Evolutionary conservation across 2,113 vertebrate genomes (phyloP), one percentile per base, ranked within the genome.

Genomic region (Leptobrachium leishanense): DNA sequence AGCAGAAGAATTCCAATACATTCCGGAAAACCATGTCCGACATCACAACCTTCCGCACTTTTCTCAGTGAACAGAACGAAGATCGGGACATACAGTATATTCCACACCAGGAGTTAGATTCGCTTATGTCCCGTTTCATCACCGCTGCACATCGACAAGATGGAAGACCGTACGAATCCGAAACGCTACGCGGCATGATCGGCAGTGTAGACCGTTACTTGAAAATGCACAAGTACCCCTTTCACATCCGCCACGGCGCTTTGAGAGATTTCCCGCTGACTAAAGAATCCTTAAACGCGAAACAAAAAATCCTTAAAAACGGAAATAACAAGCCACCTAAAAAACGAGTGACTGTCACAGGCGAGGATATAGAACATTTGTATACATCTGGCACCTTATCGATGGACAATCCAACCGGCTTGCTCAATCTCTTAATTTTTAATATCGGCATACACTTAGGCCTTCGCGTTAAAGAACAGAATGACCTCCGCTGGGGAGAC

Each of bases 401-500:
- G 2, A 41, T 79, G 3, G 68, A 79, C 8, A 79, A 79, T 10
- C 77, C 77, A 1, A 65, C 77, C 2, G 72, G 77, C 44, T 72
- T 79, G 59, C 44, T 79, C 0, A 79, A 79, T 44, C 20, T 79
- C 13, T 44, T 79, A 2, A 65, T 79, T 62, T 79, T 79, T 50
- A 79, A 79, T 15, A 79, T 72, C 15, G 77, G 77, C 2, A 79
- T 79, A 11, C 77, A 79, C 40, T 79, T 79, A 54, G 77, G 59
- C 2, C 50, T 79, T 13, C 68, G 77, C 12, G 72, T 68, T n/a
- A 79, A 79, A 39, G 77, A 79, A 43, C 77, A 79, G 57, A 72
- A 79, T 41, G 53, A 65, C 69, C 77, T 79, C 31, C 69, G 65
- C 10, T 79, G 77, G 77, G 77, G 77, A 2, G 77, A 72, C n/a